A percentile compares a stretch with the other conserved stretches of the same genome.
These are phyloP conservation scores for Cylloceria caligata DNA, from an alignment of 2,888 invertebrate genomes.

Conservation along the genomic window DNA sequence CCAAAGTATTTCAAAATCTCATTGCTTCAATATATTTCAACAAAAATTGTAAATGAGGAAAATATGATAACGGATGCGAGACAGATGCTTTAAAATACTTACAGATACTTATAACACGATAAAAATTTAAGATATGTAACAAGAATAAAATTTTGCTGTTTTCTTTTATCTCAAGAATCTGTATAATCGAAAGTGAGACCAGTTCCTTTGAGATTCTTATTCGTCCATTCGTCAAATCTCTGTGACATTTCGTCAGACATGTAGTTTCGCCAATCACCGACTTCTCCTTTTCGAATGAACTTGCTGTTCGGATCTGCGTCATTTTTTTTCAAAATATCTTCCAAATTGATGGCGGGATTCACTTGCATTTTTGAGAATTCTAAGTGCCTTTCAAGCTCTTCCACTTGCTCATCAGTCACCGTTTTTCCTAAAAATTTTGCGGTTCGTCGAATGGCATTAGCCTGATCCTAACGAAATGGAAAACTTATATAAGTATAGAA, in stretches of 20 bases:
- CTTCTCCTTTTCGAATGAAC: conserved; percentile 91
- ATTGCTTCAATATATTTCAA: too few species aligned
- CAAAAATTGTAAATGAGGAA: too few species aligned
- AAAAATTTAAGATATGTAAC: conserved; percentile 2
- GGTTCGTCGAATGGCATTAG: conserved; percentile 88
- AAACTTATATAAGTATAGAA: neutral
- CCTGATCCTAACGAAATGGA: conserved; percentile 86
- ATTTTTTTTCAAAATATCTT: conserved; percentile 87
- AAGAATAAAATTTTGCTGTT: neutral
- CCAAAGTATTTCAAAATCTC: too few species aligned
- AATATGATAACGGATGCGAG: neutral
- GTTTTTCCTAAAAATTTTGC: conserved; percentile 90
- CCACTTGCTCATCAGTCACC: conserved; percentile 88
- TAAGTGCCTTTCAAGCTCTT: conserved; percentile 89
- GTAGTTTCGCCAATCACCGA: conserved; percentile 93
- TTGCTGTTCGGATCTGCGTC: conserved; percentile 86
- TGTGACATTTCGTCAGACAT: conserved; percentile 90
- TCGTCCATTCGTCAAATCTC: conserved; percentile 91
- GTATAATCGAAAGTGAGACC: conserved; percentile 86
- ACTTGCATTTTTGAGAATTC: conserved; percentile 93
- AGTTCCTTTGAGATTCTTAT: conserved; percentile 87
- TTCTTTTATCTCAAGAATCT: conserved; percentile 21
- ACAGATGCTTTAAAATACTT: too few species aligned
- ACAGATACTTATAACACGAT: too few species aligned
- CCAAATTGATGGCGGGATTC: conserved; percentile 92